Percentiles rank a stretch among this genome's conserved stretches.
Evolutionary conservation across 1,140 invertebrate genomes (phyloP).

Genomic region (Steinernema khuongi): DNA sequence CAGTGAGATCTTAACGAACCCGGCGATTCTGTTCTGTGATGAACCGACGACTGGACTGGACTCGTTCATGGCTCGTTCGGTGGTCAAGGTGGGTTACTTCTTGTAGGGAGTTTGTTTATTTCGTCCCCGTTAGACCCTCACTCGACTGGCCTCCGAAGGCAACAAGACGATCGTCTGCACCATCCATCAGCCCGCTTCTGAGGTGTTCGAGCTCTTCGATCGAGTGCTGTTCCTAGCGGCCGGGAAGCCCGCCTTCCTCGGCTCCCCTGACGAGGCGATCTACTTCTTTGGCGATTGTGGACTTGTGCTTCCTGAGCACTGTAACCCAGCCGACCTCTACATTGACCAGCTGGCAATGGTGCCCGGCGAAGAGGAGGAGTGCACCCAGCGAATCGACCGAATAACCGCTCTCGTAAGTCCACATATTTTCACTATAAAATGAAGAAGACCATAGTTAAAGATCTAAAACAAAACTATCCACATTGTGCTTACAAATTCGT

Average conservation of each 20-base stretch:
- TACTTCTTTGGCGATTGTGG: constrained; percentile 62
- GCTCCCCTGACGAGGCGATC: constrained; percentile 38
- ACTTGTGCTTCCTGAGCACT: constrained; percentile 66
- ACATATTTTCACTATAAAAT: too few species aligned
- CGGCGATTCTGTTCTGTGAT: constrained; percentile 73
- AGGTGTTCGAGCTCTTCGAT: constrained; percentile 75
- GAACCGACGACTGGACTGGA: constrained; percentile 77
- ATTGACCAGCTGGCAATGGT: constrained; percentile 66
- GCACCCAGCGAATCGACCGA: not conserved
- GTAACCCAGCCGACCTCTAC: constrained; percentile 71
- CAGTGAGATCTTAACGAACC: constrained; percentile 69
- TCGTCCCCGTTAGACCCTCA: not conserved
- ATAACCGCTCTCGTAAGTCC: not conserved
- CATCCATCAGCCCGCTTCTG: constrained; percentile 78
- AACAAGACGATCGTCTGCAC: constrained; percentile 75
- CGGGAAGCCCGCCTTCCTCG: constrained; percentile 57
- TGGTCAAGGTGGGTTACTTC: constrained; percentile 68
- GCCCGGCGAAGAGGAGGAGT: constrained; percentile 58
- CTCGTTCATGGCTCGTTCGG: constrained; percentile 70
- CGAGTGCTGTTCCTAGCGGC: constrained; percentile 59
- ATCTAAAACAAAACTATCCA: too few species aligned
- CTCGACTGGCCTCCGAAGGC: constrained; percentile 50
- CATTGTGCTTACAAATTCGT: too few species aligned
- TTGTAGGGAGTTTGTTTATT: constrained; percentile 61
- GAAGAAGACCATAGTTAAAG: too few species aligned